Percentiles rank a stretch among this genome's conserved stretches.
Evolutionary conservation across 2,888 invertebrate species (phyloP).

Genomic region (Criorhina ranunculi): DNA sequence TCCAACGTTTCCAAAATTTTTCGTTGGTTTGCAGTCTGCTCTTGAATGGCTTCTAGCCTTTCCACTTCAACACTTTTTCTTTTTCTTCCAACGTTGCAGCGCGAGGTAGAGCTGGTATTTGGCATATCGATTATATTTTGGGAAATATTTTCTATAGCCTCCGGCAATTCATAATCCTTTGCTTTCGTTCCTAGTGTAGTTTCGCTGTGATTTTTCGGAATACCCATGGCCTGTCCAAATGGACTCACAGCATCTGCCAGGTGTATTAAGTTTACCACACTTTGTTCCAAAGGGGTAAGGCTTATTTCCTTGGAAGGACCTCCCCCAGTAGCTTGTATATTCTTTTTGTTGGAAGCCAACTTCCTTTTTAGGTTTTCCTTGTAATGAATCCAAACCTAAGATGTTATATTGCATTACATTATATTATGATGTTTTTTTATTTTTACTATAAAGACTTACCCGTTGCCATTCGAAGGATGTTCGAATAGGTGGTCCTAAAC

Average conservation of each 20-base stretch:
- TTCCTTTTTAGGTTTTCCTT: too few species aligned
- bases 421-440: too few species aligned
- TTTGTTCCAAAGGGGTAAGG: too few species aligned
- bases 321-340: background rate
- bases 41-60: background rate
- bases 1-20: too few species aligned
- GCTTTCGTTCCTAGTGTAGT: background rate
- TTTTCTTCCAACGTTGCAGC: too few species aligned
- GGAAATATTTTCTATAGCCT: constrained; percentile 1
- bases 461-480: background rate
- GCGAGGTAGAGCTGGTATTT: background rate
- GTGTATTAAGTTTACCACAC: too few species aligned
- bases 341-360: background rate
- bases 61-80: too few species aligned
- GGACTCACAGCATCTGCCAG: too few species aligned
- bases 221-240: background rate
- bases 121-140: background rate
- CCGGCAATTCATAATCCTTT: background rate
- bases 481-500: constrained; percentile 1
- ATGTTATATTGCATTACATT: too few species aligned
- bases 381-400: too few species aligned
- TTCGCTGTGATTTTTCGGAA: background rate
- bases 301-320: background rate
- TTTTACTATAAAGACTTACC: background rate
- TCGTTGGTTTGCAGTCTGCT: too few species aligned